Evolutionary conservation across 2,113 vertebrate species (phyloP).

Genomic region (Peromyscus polionotus): DNA sequence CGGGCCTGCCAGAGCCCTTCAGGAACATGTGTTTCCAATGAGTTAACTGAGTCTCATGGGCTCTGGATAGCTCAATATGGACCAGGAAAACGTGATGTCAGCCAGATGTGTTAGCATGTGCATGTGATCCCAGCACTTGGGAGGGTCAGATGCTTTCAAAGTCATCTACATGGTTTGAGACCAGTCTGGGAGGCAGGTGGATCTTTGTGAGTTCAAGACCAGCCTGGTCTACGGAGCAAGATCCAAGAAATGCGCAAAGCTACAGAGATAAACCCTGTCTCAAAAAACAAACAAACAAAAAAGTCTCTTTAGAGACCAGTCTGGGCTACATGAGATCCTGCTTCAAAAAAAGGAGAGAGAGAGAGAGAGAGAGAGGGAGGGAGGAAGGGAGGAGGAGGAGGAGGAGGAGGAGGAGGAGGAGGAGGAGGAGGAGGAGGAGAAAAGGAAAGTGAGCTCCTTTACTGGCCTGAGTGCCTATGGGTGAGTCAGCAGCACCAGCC

Average conservation of each 20-base stretch:
- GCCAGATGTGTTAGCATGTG: neutral
- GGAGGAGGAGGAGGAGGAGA: no score
- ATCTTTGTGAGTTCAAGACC: no score
- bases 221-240: no score
- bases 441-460: neutral
- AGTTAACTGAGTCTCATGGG: neutral
- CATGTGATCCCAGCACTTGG: neutral
- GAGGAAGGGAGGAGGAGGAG: rapidly evolving
- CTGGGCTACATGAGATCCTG: neutral
- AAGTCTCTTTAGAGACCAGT: neutral
- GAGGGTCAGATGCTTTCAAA: neutral
- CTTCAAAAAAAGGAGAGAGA: neutral
- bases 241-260: no score
- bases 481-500: neutral
- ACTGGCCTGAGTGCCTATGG: neutral
- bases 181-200: neutral
- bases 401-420: no score
- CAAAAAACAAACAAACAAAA: no score
- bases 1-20: neutral
- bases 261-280: no score
- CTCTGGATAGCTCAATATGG: neutral
- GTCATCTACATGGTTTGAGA: neutral
- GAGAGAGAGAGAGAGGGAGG: rapidly evolving
- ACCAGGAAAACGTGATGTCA: neutral
- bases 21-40: no score